These are phyloP conservation scores for Sus scrofa DNA, from an alignment of 2,113 vertebrate species.

Conservation along the genomic window DNA sequence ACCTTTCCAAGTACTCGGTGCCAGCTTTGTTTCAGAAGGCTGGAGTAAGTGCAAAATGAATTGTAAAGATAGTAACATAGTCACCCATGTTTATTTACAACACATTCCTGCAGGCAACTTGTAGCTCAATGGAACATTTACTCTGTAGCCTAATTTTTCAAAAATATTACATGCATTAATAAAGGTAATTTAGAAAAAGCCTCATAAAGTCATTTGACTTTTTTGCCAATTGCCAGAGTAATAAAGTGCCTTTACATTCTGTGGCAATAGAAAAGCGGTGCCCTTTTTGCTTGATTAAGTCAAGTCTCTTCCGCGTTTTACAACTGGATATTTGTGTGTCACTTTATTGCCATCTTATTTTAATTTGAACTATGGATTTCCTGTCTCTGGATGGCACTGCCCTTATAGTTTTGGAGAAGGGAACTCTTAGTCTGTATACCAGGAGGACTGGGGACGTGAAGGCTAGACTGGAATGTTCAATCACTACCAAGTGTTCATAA, in stretches of 20 bases:
- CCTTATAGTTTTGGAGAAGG: background rate
- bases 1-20: background rate
- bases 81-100: slow-evolving; percentile 74
- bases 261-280: slow-evolving; percentile 27
- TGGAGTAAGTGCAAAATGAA: slow-evolving; percentile 48
- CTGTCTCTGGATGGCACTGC: background rate
- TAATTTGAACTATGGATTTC: slow-evolving; percentile 61
- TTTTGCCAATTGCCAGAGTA: slow-evolving; percentile 66
- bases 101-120: slow-evolving; percentile 72
- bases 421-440: background rate
- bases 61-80: slow-evolving; percentile 74
- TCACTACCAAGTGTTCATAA: background rate
- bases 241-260: slow-evolving; percentile 72
- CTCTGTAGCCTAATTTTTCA: slow-evolving; percentile 77
- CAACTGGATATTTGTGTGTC: slow-evolving; percentile 56
- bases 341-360: slow-evolving; percentile 71
- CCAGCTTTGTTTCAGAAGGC: slow-evolving; percentile 59
- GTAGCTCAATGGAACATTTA: slow-evolving; percentile 79
- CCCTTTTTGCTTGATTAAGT: slow-evolving; percentile 78
- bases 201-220: slow-evolving; percentile 75
- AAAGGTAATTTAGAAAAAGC: slow-evolving; percentile 81
- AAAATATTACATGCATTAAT: slow-evolving; percentile 82
- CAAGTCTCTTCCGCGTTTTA: slow-evolving; percentile 66
- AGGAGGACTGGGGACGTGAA: background rate
- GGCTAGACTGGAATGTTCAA: background rate